Conservation (phyloP, 64 coral and sea anemone species). For the Astreopora myriophthalma region DNA sequence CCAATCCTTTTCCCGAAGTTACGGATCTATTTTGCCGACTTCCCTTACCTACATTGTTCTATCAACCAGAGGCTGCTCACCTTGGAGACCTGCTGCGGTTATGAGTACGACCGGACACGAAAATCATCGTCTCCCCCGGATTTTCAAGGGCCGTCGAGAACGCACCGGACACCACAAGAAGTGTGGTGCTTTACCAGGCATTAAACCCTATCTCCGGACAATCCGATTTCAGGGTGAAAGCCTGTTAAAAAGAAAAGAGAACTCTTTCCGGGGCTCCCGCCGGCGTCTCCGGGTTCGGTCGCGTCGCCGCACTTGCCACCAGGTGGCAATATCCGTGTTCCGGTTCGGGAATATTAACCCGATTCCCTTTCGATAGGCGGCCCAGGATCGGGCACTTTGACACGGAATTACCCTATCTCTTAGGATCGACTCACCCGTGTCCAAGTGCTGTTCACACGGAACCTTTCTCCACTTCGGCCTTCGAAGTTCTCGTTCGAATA, state of each 20-base stretch:
- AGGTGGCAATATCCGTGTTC: slow-evolving; percentile 12
- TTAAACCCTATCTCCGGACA: background rate
- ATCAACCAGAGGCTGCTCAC: slow-evolving; percentile 47
- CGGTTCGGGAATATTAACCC: slow-evolving; percentile 73
- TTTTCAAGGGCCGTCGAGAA: slow-evolving; percentile 49
- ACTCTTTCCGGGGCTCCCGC: slow-evolving; percentile 53
- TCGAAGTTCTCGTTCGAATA: slow-evolving; percentile 44
- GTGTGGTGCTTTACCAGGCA: background rate
- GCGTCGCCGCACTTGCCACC: slow-evolving; percentile 43
- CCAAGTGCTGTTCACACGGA: slow-evolving; percentile 36
- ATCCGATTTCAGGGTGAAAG: slow-evolving; percentile 26
- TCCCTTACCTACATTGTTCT: slow-evolving; percentile 29
- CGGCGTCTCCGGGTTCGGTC: slow-evolving; percentile 57
- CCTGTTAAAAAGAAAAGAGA: slow-evolving; percentile 53
- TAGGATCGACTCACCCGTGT: slow-evolving; percentile 61
- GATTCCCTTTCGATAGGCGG: slow-evolving; percentile 65
- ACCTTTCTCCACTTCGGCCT: slow-evolving; percentile 37
- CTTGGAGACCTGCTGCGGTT: slow-evolving; percentile 73
- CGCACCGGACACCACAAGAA: slow-evolving; percentile 15
- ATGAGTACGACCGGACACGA: slow-evolving; percentile 55
- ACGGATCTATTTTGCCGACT: slow-evolving; percentile 41
- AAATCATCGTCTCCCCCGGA: slow-evolving; percentile 17
- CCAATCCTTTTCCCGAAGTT: slow-evolving; percentile 64
- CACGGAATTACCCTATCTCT: slow-evolving; percentile 56
- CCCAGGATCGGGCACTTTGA: background rate